phyloP scores from a whole-genome alignment of 1,140 invertebrate genomes.

The Macrotrachela quadricornifera region DNA sequence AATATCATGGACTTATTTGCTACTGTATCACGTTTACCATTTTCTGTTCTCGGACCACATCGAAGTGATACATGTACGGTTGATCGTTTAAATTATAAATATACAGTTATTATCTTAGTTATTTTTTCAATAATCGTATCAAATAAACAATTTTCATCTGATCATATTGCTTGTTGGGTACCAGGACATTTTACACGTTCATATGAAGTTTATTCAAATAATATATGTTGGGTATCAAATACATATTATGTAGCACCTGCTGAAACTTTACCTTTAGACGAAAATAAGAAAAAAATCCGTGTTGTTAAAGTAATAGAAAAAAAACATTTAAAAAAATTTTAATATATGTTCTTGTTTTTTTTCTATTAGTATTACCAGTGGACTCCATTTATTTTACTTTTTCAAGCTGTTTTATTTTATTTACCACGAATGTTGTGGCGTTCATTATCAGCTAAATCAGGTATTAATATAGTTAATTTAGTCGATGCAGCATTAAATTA shows the following conservation, averaged over 20 bases:
- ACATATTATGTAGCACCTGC: slow-evolving; percentile 27
- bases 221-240: slow-evolving; percentile 18
- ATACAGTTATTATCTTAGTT: slow-evolving; percentile 61
- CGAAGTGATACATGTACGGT: slow-evolving; percentile 9
- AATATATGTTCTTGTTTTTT: no score
- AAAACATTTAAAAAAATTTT: not conserved
- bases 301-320: slow-evolving; percentile 7
- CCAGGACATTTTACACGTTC: slow-evolving; percentile 11
- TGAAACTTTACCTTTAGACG: slow-evolving; percentile 25
- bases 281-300: slow-evolving; percentile 10
- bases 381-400: slow-evolving; percentile 61
- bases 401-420: slow-evolving; percentile 82
- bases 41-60: slow-evolving; percentile 4
- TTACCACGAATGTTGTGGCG: slow-evolving; percentile 44
- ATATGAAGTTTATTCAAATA: slow-evolving; percentile 11
- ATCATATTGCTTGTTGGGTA: slow-evolving; percentile 54
- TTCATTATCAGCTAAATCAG: slow-evolving; percentile 12
- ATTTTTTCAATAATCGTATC: slow-evolving; percentile 67
- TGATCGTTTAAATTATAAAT: slow-evolving; percentile 57
- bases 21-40: slow-evolving; percentile 6
- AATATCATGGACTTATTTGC: slow-evolving; percentile 5
- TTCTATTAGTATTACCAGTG: slow-evolving; percentile 59
- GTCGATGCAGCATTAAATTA: slow-evolving; percentile 7
- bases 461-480: slow-evolving; percentile 13
- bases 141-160: slow-evolving; percentile 68